phyloP scores from a whole-genome alignment of 1,140 invertebrate species.

The Pachypeltis micranthus region DNA sequence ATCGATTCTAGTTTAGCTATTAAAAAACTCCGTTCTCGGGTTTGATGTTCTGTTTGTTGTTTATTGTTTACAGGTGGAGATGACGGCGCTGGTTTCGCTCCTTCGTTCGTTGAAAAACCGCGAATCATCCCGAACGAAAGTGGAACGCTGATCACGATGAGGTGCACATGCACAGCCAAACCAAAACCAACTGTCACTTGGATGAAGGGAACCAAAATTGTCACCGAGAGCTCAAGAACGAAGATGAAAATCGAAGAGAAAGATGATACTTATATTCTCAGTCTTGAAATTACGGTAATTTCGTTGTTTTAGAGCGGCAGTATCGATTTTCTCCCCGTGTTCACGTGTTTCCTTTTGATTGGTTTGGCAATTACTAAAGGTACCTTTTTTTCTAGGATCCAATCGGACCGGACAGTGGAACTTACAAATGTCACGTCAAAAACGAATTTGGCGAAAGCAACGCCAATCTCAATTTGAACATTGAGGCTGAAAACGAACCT shows the following conservation, averaged over 20 bases:
- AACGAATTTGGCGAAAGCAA: constrained; percentile 97
- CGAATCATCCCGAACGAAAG: constrained; percentile 94
- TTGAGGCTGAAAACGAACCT: constrained; percentile 83
- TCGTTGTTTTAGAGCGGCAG: no score
- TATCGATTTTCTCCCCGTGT: no score
- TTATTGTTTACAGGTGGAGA: constrained; percentile 72
- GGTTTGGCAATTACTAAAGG: neutral
- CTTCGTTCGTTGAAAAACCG: constrained; percentile 92
- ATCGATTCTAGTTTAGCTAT: neutral
- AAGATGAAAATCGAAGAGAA: constrained; percentile 62
- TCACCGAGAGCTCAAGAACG: constrained; percentile 77
- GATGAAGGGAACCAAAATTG: constrained; percentile 73
- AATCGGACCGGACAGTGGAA: constrained; percentile 84
- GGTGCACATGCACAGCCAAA: constrained; percentile 86
- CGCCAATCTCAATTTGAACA: constrained; percentile 95
- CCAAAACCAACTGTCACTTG: constrained; percentile 80
- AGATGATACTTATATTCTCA: constrained; percentile 79
- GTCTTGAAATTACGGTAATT: constrained; percentile 53
- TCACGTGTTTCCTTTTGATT: no score
- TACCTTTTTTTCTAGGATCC: constrained; percentile 67
- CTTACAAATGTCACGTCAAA: constrained; percentile 91
- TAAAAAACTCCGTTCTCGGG: neutral
- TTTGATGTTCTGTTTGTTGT: constrained; percentile 23
- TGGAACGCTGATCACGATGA: constrained; percentile 89
- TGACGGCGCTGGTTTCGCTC: constrained; percentile 77